Conservation (phyloP, 2,113 vertebrate species). For the Acrocephalus kingi region DNA sequence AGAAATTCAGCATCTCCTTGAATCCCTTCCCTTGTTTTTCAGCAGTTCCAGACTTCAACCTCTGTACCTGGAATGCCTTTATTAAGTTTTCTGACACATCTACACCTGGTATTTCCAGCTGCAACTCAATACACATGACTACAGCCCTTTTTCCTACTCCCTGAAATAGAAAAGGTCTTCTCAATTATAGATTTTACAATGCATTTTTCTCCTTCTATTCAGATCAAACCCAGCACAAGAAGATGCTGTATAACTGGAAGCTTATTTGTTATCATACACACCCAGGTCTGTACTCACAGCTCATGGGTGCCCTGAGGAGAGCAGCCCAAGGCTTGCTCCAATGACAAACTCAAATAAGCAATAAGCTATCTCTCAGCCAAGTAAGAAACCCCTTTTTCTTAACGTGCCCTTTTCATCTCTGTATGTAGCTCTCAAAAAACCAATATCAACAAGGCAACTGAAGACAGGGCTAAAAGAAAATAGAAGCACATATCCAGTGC, state of each 20-base stretch:
- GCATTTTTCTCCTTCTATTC: not conserved
- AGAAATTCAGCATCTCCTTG: not conserved
- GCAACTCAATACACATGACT: not conserved
- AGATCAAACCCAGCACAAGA: not conserved
- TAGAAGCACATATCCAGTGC: not conserved
- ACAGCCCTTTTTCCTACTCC: not conserved
- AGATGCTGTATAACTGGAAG: not conserved
- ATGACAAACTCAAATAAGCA: not conserved
- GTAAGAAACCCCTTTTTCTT: conserved; percentile 1
- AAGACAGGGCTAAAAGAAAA: not conserved
- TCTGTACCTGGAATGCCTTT: not conserved
- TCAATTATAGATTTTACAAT: not conserved
- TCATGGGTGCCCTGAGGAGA: not conserved
- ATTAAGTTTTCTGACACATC: not conserved
- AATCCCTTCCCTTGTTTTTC: not conserved
- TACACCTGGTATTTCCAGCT: not conserved
- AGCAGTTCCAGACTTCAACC: not conserved
- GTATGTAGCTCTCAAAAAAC: not conserved
- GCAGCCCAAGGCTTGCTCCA: not conserved
- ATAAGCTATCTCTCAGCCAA: not conserved
- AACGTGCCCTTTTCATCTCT: not conserved
- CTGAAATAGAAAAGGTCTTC: not conserved
- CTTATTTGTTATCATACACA: not conserved
- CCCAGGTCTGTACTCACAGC: not conserved
- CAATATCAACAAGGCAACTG: not conserved